These are phyloP conservation scores for Pseudoips prasinana DNA, from an alignment of 2,888 invertebrate species.

Conservation along the genomic window DNA sequence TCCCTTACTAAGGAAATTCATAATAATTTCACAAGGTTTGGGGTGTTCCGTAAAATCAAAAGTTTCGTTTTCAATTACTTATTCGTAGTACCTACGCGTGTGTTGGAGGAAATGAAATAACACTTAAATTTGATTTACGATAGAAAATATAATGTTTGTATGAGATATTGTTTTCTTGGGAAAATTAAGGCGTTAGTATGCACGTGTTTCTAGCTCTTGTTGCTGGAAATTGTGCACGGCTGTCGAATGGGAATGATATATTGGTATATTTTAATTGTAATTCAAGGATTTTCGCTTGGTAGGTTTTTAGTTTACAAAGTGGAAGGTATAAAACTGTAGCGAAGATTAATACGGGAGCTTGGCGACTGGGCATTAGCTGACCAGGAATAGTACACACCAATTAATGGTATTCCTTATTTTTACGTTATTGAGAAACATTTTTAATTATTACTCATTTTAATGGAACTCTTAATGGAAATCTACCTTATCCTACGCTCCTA, in stretches of 20 bases:
- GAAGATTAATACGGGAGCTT: no score
- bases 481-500: no score
- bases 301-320: no score
- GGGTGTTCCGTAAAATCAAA: slow-evolving; percentile 76
- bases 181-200: slow-evolving; percentile 60
- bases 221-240: slow-evolving; percentile 17
- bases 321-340: no score
- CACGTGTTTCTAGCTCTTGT: slow-evolving; percentile 49
- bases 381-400: no score
- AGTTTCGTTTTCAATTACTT: slow-evolving; percentile 80
- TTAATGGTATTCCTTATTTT: no score
- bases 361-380: no score
- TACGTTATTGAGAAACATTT: no score
- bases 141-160: slow-evolving; percentile 74
- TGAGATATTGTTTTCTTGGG: slow-evolving; percentile 75
- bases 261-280: neutral
- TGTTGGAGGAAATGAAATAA: slow-evolving; percentile 80
- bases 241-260: slow-evolving; percentile 15
- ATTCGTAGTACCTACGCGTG: slow-evolving; percentile 71
- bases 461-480: no score
- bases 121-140: slow-evolving; percentile 79
- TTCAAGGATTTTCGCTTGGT: no score
- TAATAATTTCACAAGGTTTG: slow-evolving; percentile 70
- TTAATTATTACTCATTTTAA: no score
- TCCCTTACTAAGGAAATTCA: slow-evolving; percentile 64